phyloP scores from a whole-genome alignment of 2,888 invertebrate genomes.

The Acanthoscelides obtectus region DNA sequence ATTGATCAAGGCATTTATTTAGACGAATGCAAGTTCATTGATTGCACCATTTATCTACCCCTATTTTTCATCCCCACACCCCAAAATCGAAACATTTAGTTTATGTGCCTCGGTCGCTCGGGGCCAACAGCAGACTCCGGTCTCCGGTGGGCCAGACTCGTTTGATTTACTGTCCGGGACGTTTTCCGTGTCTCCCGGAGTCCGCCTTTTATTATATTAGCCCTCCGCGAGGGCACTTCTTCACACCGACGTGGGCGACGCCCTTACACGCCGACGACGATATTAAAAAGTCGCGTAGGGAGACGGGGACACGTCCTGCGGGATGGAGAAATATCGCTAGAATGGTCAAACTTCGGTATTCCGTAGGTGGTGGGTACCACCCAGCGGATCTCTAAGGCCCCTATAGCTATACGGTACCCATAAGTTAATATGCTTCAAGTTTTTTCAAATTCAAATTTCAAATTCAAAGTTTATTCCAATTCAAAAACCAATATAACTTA shows the following conservation, averaged over 20 bases:
- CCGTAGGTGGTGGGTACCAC: too few species aligned
- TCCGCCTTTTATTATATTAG: neutral
- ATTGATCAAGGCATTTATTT: too few species aligned
- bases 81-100: neutral
- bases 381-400: too few species aligned
- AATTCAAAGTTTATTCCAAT: too few species aligned
- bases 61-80: neutral
- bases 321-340: too few species aligned
- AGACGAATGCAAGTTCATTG: too few species aligned
- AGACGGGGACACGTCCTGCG: neutral
- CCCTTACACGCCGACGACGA: neutral
- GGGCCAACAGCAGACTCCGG: too few species aligned
- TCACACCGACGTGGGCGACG: neutral
- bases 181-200: neutral
- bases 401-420: too few species aligned
- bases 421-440: too few species aligned
- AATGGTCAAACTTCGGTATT: too few species aligned
- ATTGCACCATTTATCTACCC: neutral
- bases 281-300: neutral
- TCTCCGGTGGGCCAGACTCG: neutral
- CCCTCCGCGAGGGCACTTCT: neutral
- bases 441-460: too few species aligned
- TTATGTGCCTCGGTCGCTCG: neutral
- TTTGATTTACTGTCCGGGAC: neutral
- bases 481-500: too few species aligned